Evolutionary conservation across 2,113 vertebrate genomes (phyloP).

Genomic region (Siphamia tubifer): DNA sequence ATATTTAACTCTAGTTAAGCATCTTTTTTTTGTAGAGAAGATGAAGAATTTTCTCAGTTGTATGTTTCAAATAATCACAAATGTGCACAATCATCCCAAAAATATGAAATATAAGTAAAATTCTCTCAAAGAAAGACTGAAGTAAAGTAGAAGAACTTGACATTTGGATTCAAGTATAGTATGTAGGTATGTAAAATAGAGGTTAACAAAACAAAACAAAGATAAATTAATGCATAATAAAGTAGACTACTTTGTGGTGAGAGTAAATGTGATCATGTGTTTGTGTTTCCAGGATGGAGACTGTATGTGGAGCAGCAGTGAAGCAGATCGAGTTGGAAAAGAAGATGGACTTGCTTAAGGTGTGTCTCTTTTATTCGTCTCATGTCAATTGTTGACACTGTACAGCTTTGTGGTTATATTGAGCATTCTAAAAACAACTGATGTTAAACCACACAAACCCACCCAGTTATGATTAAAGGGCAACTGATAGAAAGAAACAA

Average conservation of each 20-base stretch:
- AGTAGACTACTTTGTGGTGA: background rate
- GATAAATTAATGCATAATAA: background rate
- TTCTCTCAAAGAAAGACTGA: too few relatives aligned
- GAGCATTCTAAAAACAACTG: background rate
- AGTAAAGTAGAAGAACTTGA: too few relatives aligned
- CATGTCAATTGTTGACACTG: background rate
- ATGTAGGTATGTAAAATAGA: too few relatives aligned
- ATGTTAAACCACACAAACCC: background rate
- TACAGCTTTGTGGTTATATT: background rate
- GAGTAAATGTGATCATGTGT: background rate
- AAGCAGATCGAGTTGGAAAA: slow-evolving; percentile 89
- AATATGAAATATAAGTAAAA: too few relatives aligned
- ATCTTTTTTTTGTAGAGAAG: too few relatives aligned
- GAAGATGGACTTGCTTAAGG: slow-evolving; percentile 87
- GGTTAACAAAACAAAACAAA: too few relatives aligned
- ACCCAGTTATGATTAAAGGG: background rate
- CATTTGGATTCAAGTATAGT: too few relatives aligned
- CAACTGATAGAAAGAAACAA: background rate
- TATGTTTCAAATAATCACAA: too few relatives aligned
- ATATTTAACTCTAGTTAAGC: too few relatives aligned
- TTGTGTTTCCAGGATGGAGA: slow-evolving; percentile 84
- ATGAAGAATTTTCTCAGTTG: too few relatives aligned
- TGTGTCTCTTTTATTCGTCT: slow-evolving; percentile 54
- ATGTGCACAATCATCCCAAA: too few relatives aligned
- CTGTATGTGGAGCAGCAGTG: slow-evolving; percentile 83